Evolutionary conservation across 2,888 invertebrate species (phyloP), one percentile per base, ranked within the genome.

Genomic region (Tryphoninae sp.): DNA sequence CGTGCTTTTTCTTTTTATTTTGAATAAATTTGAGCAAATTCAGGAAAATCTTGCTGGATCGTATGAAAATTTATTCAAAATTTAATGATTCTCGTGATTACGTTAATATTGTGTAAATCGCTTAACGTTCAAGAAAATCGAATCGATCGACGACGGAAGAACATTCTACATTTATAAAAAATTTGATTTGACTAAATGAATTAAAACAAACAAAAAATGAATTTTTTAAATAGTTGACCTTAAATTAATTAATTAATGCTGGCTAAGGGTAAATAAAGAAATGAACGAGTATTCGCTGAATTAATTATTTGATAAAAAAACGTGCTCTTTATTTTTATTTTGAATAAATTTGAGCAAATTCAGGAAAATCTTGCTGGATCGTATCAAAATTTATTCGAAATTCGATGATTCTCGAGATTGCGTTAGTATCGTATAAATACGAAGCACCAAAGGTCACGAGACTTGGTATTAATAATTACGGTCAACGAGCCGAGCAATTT

Each of bases 381-480:
- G 33, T 4, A 33, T 33, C 19, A 68, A 53, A 53, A 68, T 53
- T 55, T 8, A 68, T 68, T 9, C 2, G 11, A 26, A 4, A 65
- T 2, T 13, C 23, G 16, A 45, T 45, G 11, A 23, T 49, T 13
- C n/a, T 22, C 6, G 11, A 64, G 19, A 42, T 11, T 6, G 26
- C 13, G 13, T 4, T 22, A 19, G 45, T 33, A 33, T 49, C 26
- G 33, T 33, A 55, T 53, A n/a, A 33, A 40, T 59, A n/a, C 16
- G 13, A 68, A 64, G 62, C 16, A 33, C 22, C 68, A 22, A 64
- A 78, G 53, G 61, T 78, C 55, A 69, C 62, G 79, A 74, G 33
- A 55, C 11, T 55, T 19, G 33, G 33, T 49, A 62, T 64, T 74
- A 61, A 79, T 73, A 62, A 74, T 74, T 42, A 33, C 62, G n/a